Percentiles rank a stretch among this genome's conserved stretches.
phyloP scores from a whole-genome alignment of 2,888 invertebrate species.

The Campoplex capitator region DNA sequence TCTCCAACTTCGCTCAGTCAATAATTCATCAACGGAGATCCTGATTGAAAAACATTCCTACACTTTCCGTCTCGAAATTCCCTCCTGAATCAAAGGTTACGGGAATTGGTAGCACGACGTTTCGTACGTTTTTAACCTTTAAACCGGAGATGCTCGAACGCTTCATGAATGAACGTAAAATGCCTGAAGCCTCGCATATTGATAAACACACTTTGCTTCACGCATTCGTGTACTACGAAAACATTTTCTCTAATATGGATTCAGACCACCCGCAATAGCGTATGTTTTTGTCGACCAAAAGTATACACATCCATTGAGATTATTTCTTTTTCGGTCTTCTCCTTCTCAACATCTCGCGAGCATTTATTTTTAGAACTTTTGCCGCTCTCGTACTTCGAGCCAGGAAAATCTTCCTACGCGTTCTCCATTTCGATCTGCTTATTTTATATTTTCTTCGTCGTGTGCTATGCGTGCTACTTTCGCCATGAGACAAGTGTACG shows the following conservation, averaged over 20 bases:
- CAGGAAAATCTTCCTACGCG: slow-evolving; percentile 35
- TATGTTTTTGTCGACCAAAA: background rate
- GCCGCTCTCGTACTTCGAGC: slow-evolving; percentile 29
- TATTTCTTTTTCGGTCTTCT: slow-evolving; percentile 16
- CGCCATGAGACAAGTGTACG: slow-evolving; percentile 54
- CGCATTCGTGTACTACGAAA: slow-evolving; percentile 47
- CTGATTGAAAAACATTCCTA: background rate
- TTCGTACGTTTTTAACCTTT: background rate
- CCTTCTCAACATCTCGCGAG: slow-evolving; percentile 26
- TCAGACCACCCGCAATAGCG: slow-evolving; percentile 57
- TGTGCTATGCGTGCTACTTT: slow-evolving; percentile 42
- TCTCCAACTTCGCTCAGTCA: background rate
- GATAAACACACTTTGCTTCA: slow-evolving; percentile 16
- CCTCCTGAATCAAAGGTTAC: background rate
- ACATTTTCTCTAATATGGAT: slow-evolving; percentile 62
- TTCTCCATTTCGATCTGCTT: slow-evolving; percentile 29
- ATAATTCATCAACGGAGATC: background rate
- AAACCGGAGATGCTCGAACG: background rate
- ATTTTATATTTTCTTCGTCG: slow-evolving; percentile 21
- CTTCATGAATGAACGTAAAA: slow-evolving; percentile 10
- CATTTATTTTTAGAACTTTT: slow-evolving; percentile 58
- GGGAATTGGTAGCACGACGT: background rate
- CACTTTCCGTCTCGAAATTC: background rate
- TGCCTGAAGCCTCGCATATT: background rate
- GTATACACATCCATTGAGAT: slow-evolving; percentile 6